A percentile compares a stretch with the other conserved stretches of the same genome.
Conservation (phyloP, 2,888 invertebrate species). For the Philopedon plagiatum region DNA sequence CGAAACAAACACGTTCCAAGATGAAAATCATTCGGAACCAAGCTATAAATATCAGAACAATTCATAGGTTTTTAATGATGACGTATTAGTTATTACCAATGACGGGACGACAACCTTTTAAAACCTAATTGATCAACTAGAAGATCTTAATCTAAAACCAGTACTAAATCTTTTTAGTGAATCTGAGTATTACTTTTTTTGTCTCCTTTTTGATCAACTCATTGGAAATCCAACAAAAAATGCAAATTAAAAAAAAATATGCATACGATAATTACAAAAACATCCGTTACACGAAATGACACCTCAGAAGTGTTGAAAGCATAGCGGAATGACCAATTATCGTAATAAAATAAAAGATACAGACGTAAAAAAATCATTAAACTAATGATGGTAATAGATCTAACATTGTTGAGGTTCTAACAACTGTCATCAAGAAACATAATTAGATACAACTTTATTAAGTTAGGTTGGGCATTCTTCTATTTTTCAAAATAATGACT, state of each 20-base stretch:
- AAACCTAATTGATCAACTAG: no score
- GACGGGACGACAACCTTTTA: no score
- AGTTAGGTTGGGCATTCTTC: neutral
- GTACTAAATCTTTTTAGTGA: no score
- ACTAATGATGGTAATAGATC: constrained; percentile 18
- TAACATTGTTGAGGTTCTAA: constrained; percentile 17
- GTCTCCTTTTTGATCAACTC: no score
- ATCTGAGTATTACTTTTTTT: no score
- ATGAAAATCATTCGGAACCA: no score
- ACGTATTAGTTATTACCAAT: no score
- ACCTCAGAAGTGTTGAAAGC: neutral
- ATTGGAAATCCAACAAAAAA: neutral
- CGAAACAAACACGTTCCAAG: no score
- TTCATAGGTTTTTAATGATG: no score
- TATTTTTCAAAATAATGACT: constrained; percentile 13
- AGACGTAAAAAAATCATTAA: constrained; percentile 12
- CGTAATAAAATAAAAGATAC: constrained; percentile 13
- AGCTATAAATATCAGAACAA: no score
- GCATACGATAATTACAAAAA: neutral
- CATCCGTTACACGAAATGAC: neutral
- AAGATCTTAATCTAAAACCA: no score
- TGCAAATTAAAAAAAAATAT: neutral
- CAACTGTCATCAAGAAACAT: constrained; percentile 21
- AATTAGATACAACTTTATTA: constrained; percentile 22
- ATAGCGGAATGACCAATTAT: neutral